Evolutionary conservation across 2,797 vertebrate genomes (phyloP).

Genomic region (Streptopelia turtur): DNA sequence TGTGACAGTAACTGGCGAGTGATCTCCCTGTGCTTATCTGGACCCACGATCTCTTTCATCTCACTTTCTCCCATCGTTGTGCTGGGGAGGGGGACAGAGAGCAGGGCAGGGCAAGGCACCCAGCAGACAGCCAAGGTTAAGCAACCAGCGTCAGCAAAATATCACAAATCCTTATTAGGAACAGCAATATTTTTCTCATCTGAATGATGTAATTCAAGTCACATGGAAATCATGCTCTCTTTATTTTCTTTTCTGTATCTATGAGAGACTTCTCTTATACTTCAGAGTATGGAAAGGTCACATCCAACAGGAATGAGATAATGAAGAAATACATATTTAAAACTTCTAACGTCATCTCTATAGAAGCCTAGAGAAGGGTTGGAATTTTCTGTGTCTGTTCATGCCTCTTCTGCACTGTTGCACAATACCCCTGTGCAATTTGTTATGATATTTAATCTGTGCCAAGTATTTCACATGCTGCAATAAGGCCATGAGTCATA

Average conservation of each 20-base stretch:
- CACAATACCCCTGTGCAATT: not conserved
- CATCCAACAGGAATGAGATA: not conserved
- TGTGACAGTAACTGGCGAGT: not conserved
- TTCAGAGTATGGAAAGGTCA: not conserved
- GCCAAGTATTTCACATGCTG: not conserved
- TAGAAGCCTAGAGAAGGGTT: not conserved
- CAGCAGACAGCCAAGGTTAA: not conserved
- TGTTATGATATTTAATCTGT: not conserved
- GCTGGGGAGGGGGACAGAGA: not conserved
- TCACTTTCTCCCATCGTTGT: not conserved
- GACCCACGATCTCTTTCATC: not conserved
- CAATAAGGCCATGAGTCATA: not conserved
- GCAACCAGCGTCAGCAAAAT: not conserved
- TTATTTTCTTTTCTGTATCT: not conserved
- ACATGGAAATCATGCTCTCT: not conserved
- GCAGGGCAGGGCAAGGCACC: fast-evolving
- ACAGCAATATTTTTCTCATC: not conserved
- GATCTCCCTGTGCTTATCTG: not conserved
- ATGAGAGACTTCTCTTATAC: not conserved
- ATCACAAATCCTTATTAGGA: not conserved
- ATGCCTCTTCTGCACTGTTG: not conserved
- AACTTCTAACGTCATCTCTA: not conserved
- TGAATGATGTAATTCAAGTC: not conserved
- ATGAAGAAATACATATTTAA: not conserved
- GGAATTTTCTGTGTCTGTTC: not conserved